Base-by-base conservation (phyloP, 2,888 invertebrate species). In the Drosophila meridiana region DNA sequence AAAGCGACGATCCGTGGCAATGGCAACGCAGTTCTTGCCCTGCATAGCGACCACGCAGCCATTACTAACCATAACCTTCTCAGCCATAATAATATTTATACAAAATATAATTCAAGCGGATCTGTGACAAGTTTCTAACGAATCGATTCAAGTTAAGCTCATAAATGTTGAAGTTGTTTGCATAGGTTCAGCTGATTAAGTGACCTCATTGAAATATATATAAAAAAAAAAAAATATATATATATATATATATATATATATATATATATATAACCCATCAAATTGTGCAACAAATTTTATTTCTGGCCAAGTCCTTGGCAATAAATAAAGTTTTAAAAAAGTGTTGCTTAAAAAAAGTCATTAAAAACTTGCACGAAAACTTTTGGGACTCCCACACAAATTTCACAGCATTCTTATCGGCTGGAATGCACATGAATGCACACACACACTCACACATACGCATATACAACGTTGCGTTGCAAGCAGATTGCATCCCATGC, bases 21-120 rank as follows among this genome's bases (percentile, higher is more conserved):
- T 98, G 11, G 98, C 98, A 50, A 99, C 98, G 93, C 99, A 99
- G 89, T 98, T 95, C 90, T 98, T 97, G n/a, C 99, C 99, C 90
- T 96, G 97, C 99, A 99, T 99, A 36, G 99, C 99, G 78, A 99
- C 96, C 87, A 99, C 96, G 64, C 98, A 97, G 78, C 98, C 98
- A 78, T 99, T 99, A 94, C 99, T 99, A 90, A 97, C 2, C 20
- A 0, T 0, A 7, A n/a, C 1, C 1, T n/a, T 30, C 0, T 34
- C 4, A 3, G 0, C 1, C 58, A 58, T 43, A 34, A 26, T 14
- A 26, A 26, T n/a, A 14, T 40, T 26, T 47, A 47, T 28, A 28
- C 38, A 11, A 47, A 8, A 13, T 57, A 32, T 13, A 20, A 43
- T 13, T 7, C 20, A 1, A 38, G 28, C 3, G 20, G 20, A n/a